Evolutionary conservation across 2,888 invertebrate species (phyloP), one percentile per base, ranked within the genome.

Genomic region (Hirtodrosophila cameraria): DNA sequence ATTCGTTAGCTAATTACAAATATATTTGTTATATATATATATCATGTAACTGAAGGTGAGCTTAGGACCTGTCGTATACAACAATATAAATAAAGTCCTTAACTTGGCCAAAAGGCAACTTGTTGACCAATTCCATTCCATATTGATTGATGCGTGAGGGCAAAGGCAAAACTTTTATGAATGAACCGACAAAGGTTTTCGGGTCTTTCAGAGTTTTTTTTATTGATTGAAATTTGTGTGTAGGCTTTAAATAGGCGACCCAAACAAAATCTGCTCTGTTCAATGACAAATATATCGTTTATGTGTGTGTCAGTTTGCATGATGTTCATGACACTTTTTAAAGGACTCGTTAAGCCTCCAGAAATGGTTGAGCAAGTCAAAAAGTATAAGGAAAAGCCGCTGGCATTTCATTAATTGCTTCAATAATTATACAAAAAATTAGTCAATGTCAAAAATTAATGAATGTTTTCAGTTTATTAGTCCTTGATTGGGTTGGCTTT

Each of bases 171-270:
- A 30, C 2, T 74, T 69, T 68, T 68, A 74, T 70, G 69, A 73
- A 74, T 68, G 62, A 73, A 48, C 8, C 45, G 33, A 23, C 46
- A 42, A 20, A 31, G 50, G 12, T 25, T 28, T 15, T 7, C 39
- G 31, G 38, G 15, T 12, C 20, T 23, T n/a, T 3, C 15, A 3
- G 20, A 7, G 33, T 12, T 46, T 46, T 28, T 23, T 48, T 70
- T 70, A 70, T 70, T 74, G 69, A 70, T 74, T 74, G 55, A 55
- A 68, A 52, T 48, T 55, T 36, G 12, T 23, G n/a, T 23, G 50
- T 28, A 25, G 49, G 50, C 54, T 39, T 60, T 68, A 61, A 68
- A 73, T 69, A 73, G 69, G 45, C 38, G 25, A 42, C 38, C 31
- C 31, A 23, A 15, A 28, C n/a, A 38, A 28, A 27, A 33, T 27